Evolutionary conservation across 2,888 invertebrate genomes (phyloP).

Genomic region (Chrysolina haemoptera): DNA sequence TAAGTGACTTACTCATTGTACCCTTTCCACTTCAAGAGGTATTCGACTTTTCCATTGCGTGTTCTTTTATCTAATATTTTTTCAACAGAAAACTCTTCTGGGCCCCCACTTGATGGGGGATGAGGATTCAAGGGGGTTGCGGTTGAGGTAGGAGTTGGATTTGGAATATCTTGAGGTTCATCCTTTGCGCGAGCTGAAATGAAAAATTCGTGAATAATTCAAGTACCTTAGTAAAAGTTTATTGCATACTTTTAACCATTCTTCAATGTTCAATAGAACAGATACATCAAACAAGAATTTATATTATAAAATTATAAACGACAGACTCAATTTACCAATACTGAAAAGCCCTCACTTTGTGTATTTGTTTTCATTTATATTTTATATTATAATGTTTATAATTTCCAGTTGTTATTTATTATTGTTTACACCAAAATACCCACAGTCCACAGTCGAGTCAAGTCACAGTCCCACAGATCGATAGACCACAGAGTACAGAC

Average conservation of each 20-base stretch:
- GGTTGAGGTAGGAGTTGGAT: conserved; percentile 4
- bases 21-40: conserved; percentile 78
- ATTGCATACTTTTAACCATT: conserved; percentile 26
- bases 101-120: conserved; percentile 39
- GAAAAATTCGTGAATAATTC: background rate
- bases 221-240: background rate
- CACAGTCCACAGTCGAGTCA: no score
- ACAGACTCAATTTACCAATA: no score
- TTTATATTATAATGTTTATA: no score
- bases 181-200: conserved; percentile 27
- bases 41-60: conserved; percentile 80
- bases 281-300: no score
- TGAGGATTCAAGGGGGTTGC: conserved; percentile 17
- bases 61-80: conserved; percentile 81
- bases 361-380: no score
- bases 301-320: no score
- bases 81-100: conserved; percentile 83
- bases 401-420: no score
- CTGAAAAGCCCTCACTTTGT: no score
- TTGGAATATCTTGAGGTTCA: conserved; percentile 17
- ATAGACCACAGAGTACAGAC: no score
- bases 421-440: no score
- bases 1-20: conserved; percentile 74
- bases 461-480: no score
- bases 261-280: no score